phyloP scores from a whole-genome alignment of 2,888 invertebrate species.

The Chironomus riparius region DNA sequence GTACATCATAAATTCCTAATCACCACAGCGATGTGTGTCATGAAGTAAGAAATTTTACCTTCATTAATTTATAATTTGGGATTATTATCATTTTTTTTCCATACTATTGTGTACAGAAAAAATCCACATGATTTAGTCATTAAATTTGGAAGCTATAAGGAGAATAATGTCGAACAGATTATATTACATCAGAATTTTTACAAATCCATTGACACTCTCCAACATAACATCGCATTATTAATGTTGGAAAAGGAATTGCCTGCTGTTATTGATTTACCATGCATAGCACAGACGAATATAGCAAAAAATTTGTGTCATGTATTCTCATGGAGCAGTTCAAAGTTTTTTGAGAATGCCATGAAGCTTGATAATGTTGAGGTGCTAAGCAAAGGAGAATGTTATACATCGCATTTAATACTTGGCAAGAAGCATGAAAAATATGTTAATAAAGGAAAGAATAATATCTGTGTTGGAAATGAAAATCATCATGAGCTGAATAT shows the following conservation, averaged over 20 bases:
- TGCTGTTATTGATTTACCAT: constrained; percentile 1
- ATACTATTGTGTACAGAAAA: background rate
- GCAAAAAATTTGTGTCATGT: constrained; percentile 8
- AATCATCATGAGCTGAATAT: constrained; percentile 6
- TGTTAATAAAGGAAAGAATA: constrained; percentile 18
- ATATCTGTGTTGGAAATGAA: constrained; percentile 15
- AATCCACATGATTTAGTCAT: constrained; percentile 13
- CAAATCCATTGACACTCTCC: constrained; percentile 12
- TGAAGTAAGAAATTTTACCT: constrained; percentile 7
- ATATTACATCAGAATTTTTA: constrained; percentile 14
- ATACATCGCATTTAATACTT: constrained; percentile 4
- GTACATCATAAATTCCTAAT: constrained; percentile 21
- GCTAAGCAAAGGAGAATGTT: constrained; percentile 14
- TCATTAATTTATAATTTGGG: background rate
- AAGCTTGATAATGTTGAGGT: constrained; percentile 24
- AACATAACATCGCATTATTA: constrained; percentile 22
- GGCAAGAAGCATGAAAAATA: constrained; percentile 23
- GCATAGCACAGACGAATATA: background rate
- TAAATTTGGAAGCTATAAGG: constrained; percentile 16
- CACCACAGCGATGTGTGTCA: constrained; percentile 23
- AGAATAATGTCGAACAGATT: background rate
- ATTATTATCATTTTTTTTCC: background rate
- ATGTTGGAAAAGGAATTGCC: constrained; percentile 8
- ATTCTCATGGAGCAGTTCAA: constrained; percentile 11
- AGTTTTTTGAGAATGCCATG: constrained; percentile 8